A percentile compares a stretch with the other conserved stretches of the same genome.
Conservation (phyloP, 2,113 vertebrate genomes). For the Progne subis region DNA sequence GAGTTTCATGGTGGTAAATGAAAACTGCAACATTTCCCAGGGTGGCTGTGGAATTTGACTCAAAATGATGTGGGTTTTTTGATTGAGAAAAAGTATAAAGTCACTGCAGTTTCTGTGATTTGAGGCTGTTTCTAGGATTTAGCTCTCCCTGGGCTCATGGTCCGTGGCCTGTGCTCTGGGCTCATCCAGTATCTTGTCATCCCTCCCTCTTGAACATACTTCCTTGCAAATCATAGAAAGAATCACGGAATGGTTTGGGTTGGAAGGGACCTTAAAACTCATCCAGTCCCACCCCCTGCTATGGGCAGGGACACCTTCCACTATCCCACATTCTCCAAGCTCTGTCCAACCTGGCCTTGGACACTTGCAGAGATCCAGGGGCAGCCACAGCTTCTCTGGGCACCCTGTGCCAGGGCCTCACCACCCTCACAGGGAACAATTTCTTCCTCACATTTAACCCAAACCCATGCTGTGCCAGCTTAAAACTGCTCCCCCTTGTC, state of each 20-base stretch:
- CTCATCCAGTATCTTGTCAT: background rate
- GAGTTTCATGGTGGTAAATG: background rate
- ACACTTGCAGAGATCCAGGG: background rate
- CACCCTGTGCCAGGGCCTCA: accelerated
- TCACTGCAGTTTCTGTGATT: background rate
- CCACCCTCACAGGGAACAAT: background rate
- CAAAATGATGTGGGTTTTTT: background rate
- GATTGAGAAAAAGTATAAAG: background rate
- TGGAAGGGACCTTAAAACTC: background rate
- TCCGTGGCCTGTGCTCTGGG: background rate
- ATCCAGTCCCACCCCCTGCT: background rate
- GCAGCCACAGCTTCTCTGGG: background rate
- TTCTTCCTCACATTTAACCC: background rate
- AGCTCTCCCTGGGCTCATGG: background rate
- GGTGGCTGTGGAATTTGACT: background rate
- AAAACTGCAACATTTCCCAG: background rate
- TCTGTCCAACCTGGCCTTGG: accelerated
- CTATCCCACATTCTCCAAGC: accelerated
- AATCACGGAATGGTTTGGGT: background rate
- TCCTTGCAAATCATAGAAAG: background rate
- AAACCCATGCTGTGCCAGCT: background rate
- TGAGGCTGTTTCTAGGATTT: background rate
- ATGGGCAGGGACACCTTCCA: background rate
- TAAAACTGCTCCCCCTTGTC: background rate
- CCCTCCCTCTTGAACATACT: background rate